A percentile compares a stretch with the other conserved stretches of the same genome.
phyloP scores from a whole-genome alignment of 2,113 vertebrate species.

The Eudyptes chrysolophus region DNA sequence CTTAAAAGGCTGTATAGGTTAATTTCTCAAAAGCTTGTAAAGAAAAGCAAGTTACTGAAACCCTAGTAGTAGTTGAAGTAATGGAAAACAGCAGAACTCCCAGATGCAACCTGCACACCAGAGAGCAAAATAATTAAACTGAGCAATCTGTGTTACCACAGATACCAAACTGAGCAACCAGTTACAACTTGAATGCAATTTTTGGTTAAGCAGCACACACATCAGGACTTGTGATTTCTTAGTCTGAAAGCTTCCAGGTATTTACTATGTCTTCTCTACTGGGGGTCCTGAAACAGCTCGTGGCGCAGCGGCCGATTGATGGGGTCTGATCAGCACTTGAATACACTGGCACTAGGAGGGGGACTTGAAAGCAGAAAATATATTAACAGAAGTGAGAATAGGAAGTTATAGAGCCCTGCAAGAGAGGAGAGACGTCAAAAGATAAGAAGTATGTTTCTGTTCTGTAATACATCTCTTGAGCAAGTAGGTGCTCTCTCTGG shows the following conservation, averaged over 20 bases:
- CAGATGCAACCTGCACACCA: background rate
- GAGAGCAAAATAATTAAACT: conserved; percentile 8
- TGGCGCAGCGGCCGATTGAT: accelerated
- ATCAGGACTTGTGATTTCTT: background rate
- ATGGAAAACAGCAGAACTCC: background rate
- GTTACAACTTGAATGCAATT: conserved; percentile 38
- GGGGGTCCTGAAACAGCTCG: accelerated
- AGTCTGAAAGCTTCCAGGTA: background rate
- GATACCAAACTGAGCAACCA: background rate
- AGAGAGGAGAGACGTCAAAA: background rate
- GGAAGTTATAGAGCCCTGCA: background rate
- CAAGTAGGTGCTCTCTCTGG: background rate
- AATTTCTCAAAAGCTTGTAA: background rate
- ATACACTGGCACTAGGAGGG: background rate
- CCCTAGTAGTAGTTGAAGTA: background rate
- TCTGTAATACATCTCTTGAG: background rate
- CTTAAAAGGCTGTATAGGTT: background rate
- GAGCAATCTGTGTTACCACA: background rate
- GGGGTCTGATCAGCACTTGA: background rate
- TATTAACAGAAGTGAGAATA: background rate
- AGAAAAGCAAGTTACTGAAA: background rate
- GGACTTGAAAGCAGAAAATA: background rate
- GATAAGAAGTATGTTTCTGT: background rate
- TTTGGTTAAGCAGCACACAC: background rate
- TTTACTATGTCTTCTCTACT: background rate